Percentiles rank a stretch among this genome's conserved stretches.
phyloP scores from a whole-genome alignment of 2,797 vertebrate genomes.

The Argya squamiceps region DNA sequence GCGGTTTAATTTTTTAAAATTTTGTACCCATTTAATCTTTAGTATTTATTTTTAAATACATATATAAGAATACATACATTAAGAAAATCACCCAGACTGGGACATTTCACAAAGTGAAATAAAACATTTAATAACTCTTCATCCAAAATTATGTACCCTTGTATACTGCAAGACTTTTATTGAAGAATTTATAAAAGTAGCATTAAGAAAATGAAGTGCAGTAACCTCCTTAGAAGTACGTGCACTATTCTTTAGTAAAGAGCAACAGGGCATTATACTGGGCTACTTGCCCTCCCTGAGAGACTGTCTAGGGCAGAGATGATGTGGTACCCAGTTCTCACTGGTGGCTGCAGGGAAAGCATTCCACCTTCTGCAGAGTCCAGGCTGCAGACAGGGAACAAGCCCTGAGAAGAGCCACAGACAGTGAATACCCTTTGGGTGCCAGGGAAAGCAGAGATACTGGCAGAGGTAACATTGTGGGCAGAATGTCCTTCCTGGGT shows the following conservation, averaged over 20 bases:
- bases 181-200: background rate
- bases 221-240: background rate
- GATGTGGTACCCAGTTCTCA: background rate
- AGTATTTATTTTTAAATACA: background rate
- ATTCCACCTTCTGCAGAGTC: background rate
- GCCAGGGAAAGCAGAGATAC: background rate
- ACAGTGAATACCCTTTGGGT: background rate
- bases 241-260: background rate
- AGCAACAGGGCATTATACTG: background rate
- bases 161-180: background rate
- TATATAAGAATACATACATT: background rate
- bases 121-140: background rate
- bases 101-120: background rate
- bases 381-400: background rate
- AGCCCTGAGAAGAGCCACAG: background rate
- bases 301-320: background rate
- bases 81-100: background rate
- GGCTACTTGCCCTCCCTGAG: background rate
- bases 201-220: background rate
- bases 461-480: rapidly evolving
- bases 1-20: background rate
- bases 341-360: background rate
- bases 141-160: background rate
- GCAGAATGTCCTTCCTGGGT: background rate
- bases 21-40: background rate